A percentile compares a stretch with the other conserved stretches of the same genome.
phyloP scores from a whole-genome alignment of 2,113 vertebrate genomes.

The Pangasianodon gigas region DNA sequence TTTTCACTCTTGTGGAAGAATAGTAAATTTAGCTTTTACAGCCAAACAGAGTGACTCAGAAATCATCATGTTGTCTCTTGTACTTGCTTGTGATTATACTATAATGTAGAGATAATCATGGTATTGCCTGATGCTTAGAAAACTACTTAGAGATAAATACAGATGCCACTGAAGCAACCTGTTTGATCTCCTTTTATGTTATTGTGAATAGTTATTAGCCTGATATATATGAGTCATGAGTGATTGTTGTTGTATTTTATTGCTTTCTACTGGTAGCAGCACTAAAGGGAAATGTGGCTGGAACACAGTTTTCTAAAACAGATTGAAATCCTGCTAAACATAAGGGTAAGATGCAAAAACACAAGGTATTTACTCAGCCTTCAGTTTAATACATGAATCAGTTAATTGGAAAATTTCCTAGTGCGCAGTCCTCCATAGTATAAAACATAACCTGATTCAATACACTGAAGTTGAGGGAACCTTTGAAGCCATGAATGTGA shows the following conservation, averaged over 20 bases:
- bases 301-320: not conserved
- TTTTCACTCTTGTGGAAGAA: not conserved
- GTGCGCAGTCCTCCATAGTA: not conserved
- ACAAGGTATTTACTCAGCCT: not conserved
- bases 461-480: not conserved
- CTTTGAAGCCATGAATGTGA: not conserved
- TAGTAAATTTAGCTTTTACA: not conserved
- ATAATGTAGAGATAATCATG: not conserved
- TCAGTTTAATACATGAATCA: not conserved
- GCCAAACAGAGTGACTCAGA: not conserved
- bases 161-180: not conserved
- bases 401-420: slow-evolving; percentile 3
- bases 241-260: slow-evolving; percentile 2
- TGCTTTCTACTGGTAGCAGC: not conserved
- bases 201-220: not conserved
- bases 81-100: not conserved
- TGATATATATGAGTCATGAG: not conserved
- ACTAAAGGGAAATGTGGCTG: not conserved
- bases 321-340: not conserved
- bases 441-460: not conserved
- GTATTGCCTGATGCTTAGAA: not conserved
- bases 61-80: not conserved
- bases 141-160: slow-evolving; percentile 18
- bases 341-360: not conserved
- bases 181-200: not conserved